Evolutionary conservation across 2,888 invertebrate genomes (phyloP).

Genomic region (Amorpha juglandis): DNA sequence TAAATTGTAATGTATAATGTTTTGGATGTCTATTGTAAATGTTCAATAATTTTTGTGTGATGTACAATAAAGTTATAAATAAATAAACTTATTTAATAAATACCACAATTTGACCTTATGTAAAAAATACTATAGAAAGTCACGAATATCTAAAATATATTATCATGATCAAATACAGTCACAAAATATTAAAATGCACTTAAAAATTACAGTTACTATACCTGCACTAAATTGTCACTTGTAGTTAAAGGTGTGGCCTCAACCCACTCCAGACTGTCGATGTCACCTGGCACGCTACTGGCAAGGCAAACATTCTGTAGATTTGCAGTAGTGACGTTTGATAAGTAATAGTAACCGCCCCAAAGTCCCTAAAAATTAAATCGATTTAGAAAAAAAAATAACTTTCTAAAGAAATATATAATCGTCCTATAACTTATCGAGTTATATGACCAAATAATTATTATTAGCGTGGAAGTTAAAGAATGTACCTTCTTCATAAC

Average conservation of each 20-base stretch:
- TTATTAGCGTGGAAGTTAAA: neutral
- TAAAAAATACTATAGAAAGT: too few species aligned
- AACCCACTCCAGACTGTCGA: slow-evolving; percentile 89
- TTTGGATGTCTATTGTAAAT: too few species aligned
- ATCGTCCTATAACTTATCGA: too few species aligned
- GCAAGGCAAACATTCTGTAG: slow-evolving; percentile 85
- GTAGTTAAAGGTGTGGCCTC: slow-evolving; percentile 62
- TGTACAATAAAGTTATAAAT: too few species aligned
- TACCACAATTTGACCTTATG: too few species aligned
- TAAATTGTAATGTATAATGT: too few species aligned
- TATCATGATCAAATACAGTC: neutral
- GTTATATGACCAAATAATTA: neutral
- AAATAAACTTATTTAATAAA: too few species aligned
- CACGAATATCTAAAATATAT: too few species aligned
- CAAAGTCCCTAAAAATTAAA: slow-evolving; percentile 56
- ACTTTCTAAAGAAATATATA: neutral
- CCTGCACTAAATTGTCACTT: slow-evolving; percentile 49
- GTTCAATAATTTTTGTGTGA: too few species aligned
- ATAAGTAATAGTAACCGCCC: slow-evolving; percentile 57
- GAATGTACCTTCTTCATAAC: slow-evolving; percentile 68
- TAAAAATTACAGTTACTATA: slow-evolving; percentile 33
- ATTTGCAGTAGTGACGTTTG: slow-evolving; percentile 35
- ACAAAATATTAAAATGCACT: neutral
- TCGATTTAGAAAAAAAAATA: neutral
- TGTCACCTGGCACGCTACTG: slow-evolving; percentile 86